Evolutionary conservation across 2,113 vertebrate genomes (phyloP), one percentile per base, ranked within the genome.

Genomic region (Pristiophorus japonicus): DNA sequence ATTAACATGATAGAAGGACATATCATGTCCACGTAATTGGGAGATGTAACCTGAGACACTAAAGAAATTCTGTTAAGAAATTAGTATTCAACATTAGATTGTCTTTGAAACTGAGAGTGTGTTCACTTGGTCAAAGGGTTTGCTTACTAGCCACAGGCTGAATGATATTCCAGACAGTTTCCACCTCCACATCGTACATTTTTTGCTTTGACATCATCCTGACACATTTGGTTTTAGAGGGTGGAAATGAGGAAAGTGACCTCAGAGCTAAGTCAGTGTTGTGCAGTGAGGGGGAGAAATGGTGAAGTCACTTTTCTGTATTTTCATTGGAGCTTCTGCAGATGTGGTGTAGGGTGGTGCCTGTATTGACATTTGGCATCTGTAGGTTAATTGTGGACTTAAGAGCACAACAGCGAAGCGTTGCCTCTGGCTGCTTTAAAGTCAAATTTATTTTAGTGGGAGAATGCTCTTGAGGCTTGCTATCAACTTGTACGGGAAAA

Each of bases 291-390:
- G n/a, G 59, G 45, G 93, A 94, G 65, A 47, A 30, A 10, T 67
- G 63, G 42, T 94, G 92, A 70, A 34, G 42, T 94, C 65, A 73
- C 42, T 70, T 67, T 45, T 94, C 24, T 30, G 93, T 5, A 30
- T 63, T 63, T 92, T 38, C n/a, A 92, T 92, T 92, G 59, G 59
- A 63, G 16, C 30, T 63, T 92, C n/a, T 63, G 59, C 59, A 38
- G 59, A 92, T 92, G 88, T 92, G 88, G 55, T 92, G 34, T 7
- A 92, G 59, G 88, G 88, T 92, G 88, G 59, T 88, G 88, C 88
- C 34, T 63, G 2, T 92, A 24, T 92, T 38, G 16, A 63, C 55
- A 65, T 92, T 92, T 63, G 88, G n/a, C 88, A 63, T 63, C 34
- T 91, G 59, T 63, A 62, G 63, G 59, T 92, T 65, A 65, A 42